Evolutionary conservation across 2,797 vertebrate genomes (phyloP), one percentile per base, ranked within the genome.

Genomic region (Sebastes iracundus): DNA sequence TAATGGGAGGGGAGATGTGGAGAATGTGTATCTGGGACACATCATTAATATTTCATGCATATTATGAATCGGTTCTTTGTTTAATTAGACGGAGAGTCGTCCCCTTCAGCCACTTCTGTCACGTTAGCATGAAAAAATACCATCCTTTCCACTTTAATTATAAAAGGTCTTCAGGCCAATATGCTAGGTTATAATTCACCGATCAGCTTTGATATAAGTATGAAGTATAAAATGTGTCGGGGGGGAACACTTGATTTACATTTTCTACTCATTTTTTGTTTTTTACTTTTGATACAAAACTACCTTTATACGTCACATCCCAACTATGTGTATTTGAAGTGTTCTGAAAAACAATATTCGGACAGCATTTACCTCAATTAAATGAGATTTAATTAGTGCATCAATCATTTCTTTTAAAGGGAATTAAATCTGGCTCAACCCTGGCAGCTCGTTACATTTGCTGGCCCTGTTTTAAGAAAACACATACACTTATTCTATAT

Each of bases 91-190:
- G 65, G 75, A 90, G 87, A 92, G 84, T 86, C 86, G 84, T 92
- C 89, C 93, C 95, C 90, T 84, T 88, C 85, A 94, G 94, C 94
- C 83, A 89, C 84, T 89, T 88, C 91, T 94, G 91, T 89, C 92
- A 93, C 56, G 90, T 93, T 92, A 93, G 85, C 76, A 84, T 89
- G 84, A 91, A 92, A 94, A 94, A 94, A 92, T 92, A 93, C 38
- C 66, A 92, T 82, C 84, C 86, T 86, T 86, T 90, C 88, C 89
- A 87, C 86, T 95, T 90, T 93, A 95, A 96, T 95, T 95, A 95
- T 93, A 90, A 92, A 94, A 92, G 70, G 89, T 92, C 94, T 93
- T 70, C 85, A 80, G 93, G 95, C 93, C 73, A 91, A 86, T 90
- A 86, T 72, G 72, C 82, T 71, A 58, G 60, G 81, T 64, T 75